Evolutionary conservation across 2,113 vertebrate genomes (phyloP).

Genomic region (Chaetops frenatus): DNA sequence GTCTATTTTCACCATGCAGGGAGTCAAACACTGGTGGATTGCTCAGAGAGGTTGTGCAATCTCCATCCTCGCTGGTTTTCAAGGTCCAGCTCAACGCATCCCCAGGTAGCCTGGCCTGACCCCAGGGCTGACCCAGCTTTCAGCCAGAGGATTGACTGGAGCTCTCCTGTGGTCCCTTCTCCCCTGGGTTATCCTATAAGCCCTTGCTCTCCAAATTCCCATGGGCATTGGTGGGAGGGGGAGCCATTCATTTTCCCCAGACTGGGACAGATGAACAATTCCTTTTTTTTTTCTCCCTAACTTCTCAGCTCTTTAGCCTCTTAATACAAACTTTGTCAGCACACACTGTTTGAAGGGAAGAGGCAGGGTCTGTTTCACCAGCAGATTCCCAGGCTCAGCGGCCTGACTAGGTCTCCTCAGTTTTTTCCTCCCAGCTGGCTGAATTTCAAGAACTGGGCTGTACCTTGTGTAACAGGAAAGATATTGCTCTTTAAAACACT

Average conservation of each 20-base stretch:
- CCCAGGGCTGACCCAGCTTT: neutral
- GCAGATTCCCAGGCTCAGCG: neutral
- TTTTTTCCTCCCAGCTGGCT: neutral
- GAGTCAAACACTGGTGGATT: neutral
- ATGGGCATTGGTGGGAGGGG: rapidly evolving
- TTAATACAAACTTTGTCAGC: neutral
- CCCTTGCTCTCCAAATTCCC: neutral
- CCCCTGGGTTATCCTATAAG: neutral
- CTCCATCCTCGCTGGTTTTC: neutral
- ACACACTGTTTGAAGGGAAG: neutral
- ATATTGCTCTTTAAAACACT: neutral
- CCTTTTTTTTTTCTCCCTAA: neutral
- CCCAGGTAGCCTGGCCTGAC: neutral
- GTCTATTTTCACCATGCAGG: neutral
- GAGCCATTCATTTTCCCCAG: neutral
- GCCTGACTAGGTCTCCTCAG: neutral
- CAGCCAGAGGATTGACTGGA: neutral
- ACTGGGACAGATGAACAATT: neutral
- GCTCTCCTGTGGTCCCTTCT: neutral
- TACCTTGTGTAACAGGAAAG: constrained; percentile 24
- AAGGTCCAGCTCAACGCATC: neutral
- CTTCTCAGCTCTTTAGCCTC: neutral
- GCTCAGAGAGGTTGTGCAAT: neutral
- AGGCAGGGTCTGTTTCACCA: neutral
- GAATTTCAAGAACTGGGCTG: neutral